These are phyloP conservation scores for Pachypsylla venusta DNA, from an alignment of 1,140 invertebrate genomes.

Conservation along the genomic window DNA sequence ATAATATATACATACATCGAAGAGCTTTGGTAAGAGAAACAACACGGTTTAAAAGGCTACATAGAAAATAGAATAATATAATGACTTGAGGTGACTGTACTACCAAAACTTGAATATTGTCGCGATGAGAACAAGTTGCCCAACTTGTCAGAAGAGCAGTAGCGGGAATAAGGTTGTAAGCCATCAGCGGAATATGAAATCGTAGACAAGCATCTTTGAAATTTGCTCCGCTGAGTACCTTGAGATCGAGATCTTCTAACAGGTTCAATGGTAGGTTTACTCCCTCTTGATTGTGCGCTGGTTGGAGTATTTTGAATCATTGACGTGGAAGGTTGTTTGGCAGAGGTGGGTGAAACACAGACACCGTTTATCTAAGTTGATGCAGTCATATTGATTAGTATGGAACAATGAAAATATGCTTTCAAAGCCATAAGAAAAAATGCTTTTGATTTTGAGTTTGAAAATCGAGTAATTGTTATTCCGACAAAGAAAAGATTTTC, in stretches of 20 bases:
- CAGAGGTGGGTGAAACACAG: conserved; percentile 23
- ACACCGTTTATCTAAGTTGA: conserved; percentile 23
- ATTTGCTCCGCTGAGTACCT: conserved; percentile 63
- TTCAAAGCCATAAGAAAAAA: too few species aligned
- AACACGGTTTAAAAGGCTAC: neutral
- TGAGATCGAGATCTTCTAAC: conserved; percentile 62
- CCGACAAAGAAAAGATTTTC: too few species aligned
- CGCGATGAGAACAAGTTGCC: conserved; percentile 55
- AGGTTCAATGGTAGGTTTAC: conserved; percentile 24
- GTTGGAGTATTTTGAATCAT: conserved; percentile 28
- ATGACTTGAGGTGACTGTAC: conserved; percentile 39
- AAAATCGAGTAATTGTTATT: too few species aligned
- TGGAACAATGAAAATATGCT: too few species aligned
- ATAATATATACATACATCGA: neutral
- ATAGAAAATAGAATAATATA: neutral
- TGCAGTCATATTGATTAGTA: conserved; percentile 11
- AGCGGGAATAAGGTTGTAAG: conserved; percentile 32
- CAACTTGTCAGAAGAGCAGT: conserved; percentile 37
- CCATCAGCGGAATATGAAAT: conserved; percentile 53
- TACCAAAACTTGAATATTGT: conserved; percentile 87
- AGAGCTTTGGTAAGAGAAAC: neutral
- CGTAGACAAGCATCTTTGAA: conserved; percentile 71
- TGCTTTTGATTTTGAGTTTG: too few species aligned
- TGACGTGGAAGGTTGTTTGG: conserved; percentile 13
- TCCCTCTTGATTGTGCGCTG: neutral